Evolutionary conservation across 2,888 invertebrate genomes (phyloP).

Genomic region (Falcaria lacertinaria): DNA sequence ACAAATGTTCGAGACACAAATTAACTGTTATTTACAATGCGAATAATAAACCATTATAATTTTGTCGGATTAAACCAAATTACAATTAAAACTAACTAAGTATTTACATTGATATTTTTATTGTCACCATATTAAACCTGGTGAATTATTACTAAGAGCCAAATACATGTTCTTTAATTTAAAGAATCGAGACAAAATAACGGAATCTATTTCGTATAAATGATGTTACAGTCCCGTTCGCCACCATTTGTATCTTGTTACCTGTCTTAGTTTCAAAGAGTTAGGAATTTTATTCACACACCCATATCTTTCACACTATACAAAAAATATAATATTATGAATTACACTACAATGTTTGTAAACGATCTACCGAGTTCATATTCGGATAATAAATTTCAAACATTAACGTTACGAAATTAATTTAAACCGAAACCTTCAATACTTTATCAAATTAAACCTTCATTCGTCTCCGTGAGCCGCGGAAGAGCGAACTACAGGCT

Average conservation of each 20-base stretch:
- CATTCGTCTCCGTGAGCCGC: conserved; percentile 48
- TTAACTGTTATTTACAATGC: conserved; percentile 56
- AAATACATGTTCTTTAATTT: conserved; percentile 6
- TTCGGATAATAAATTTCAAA: conserved; percentile 4
- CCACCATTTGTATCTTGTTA: neutral
- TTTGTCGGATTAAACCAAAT: conserved; percentile 36
- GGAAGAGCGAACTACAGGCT: conserved; percentile 32
- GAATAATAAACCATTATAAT: conserved; percentile 27
- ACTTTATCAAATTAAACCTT: neutral
- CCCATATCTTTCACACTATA: neutral
- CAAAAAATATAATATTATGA: neutral
- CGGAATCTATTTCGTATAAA: neutral
- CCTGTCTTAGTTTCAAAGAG: conserved; percentile 1
- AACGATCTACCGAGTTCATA: neutral
- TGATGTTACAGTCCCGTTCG: no score
- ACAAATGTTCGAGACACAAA: conserved; percentile 35
- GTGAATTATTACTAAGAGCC: conserved; percentile 52
- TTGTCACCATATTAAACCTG: conserved; percentile 72
- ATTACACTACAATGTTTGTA: neutral
- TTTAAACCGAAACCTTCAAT: conserved; percentile 29
- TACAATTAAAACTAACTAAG: conserved; percentile 64
- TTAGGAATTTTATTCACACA: conserved; percentile 1
- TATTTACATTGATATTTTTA: conserved; percentile 75
- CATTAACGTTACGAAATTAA: conserved; percentile 15
- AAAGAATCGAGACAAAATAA: neutral